phyloP scores from a whole-genome alignment of 2,888 invertebrate species.

The Aspidapion aeneum region DNA sequence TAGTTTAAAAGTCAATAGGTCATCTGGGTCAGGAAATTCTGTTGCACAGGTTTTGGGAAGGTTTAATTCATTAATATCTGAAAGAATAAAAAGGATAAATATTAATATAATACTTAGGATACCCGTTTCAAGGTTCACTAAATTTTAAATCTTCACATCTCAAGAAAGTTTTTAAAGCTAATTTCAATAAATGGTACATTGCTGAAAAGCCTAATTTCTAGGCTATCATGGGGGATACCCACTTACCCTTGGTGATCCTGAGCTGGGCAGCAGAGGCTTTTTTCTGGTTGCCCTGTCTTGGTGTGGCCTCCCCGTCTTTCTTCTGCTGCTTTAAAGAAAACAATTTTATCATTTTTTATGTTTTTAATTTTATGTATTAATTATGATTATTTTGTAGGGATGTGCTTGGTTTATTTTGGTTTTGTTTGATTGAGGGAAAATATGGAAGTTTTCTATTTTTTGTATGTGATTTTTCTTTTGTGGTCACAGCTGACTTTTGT shows the following conservation, averaged over 20 bases:
- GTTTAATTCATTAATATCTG: slow-evolving; percentile 96
- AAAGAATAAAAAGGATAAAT: slow-evolving; percentile 44
- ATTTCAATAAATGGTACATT: too few species aligned
- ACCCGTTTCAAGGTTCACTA: too few species aligned
- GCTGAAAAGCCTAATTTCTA: too few species aligned
- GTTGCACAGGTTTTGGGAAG: slow-evolving; percentile 95
- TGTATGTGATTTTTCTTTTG: not conserved
- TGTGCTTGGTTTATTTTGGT: too few species aligned
- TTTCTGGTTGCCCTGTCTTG: slow-evolving; percentile 74
- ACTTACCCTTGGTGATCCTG: slow-evolving; percentile 94
- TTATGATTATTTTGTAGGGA: too few species aligned
- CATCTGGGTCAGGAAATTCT: slow-evolving; percentile 95
- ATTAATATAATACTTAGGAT: slow-evolving; percentile 7
- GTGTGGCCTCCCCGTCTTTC: slow-evolving; percentile 90
- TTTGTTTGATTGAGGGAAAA: too few species aligned
- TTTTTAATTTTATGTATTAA: slow-evolving; percentile 1
- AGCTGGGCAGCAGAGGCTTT: slow-evolving; percentile 96
- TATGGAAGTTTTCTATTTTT: not conserved
- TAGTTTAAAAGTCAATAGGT: slow-evolving; percentile 92
- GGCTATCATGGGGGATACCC: too few species aligned
- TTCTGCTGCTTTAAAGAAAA: slow-evolving; percentile 98
- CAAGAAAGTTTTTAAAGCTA: too few species aligned
- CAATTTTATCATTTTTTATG: slow-evolving; percentile 87
- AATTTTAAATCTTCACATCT: too few species aligned
- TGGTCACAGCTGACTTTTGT: not conserved